Evolutionary conservation across 1,140 invertebrate genomes (phyloP), one percentile per base, ranked within the genome.

Genomic region (Ridgeia piscesae): DNA sequence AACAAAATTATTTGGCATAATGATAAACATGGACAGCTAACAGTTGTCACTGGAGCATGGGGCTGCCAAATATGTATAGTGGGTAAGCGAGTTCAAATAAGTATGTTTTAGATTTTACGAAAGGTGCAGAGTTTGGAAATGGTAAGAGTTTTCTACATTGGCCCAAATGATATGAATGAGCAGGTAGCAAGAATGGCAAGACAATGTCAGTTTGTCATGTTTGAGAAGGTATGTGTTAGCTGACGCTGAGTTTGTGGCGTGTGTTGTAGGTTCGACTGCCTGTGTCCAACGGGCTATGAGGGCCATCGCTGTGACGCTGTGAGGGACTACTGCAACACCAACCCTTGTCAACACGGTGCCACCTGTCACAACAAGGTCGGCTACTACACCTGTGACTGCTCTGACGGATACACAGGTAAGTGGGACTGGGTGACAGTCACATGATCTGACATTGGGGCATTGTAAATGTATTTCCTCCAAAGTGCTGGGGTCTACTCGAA

Each of bases 271-370:
- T 93, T 93, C 91, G 92, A 93, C 27, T 99, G 98, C 95, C 95
- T 97, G 0, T 99, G 98, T 95, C 97, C 97, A 0, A 94, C 97
- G 1, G 98, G 98, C 33, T 99, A 97, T 96, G 97, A 97, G 4
- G 98, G 98, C 17, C 92, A 96, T 33, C 97, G 97, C 93, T 99
- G 98, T 96, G 98, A 98, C 88, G 96, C 97, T 1, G 97, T 98
- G 94, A 96, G 97, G 27, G 94, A 96, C 91, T 95, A 95, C 42
- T 96, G 95, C 92, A 34, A 93, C 50, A 95, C 95, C 2, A 95
- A 95, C 92, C 95, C 95, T 0, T 96, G 95, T 93, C 94, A 94
- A 88, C 95, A 95, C 92, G 94, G 95, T 17, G 95, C 94, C 14
- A 94, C 94, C 6, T 96, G 95, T 93, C 34, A 94, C 1, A 94